These are phyloP conservation scores for Promerops cafer DNA, from an alignment of 2,113 vertebrate species.

Conservation along the genomic window DNA sequence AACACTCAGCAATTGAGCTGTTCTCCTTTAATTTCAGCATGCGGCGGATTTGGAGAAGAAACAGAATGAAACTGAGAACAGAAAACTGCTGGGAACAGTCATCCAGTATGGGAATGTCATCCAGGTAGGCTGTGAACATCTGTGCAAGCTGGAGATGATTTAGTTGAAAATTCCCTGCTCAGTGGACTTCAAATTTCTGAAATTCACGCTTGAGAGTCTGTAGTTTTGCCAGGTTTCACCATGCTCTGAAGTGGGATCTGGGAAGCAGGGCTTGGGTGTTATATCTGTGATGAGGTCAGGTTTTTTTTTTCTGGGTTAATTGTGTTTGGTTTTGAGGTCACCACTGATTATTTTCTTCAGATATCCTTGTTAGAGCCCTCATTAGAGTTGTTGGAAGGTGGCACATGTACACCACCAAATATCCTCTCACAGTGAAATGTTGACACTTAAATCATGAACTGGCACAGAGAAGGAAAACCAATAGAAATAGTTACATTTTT, in stretches of 20 bases:
- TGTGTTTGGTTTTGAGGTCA: neutral
- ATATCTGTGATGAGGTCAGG: accelerated
- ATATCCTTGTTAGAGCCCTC: neutral
- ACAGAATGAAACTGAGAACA: conserved; percentile 97
- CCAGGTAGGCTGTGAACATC: conserved; percentile 46
- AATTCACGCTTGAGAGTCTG: neutral
- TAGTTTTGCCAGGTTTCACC: neutral
- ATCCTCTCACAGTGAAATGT: neutral
- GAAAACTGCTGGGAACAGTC: conserved; percentile 90
- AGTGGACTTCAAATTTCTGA: neutral
- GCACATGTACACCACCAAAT: neutral
- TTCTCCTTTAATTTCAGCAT: conserved; percentile 76
- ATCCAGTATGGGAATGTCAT: neutral
- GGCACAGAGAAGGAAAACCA: neutral
- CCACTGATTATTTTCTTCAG: neutral
- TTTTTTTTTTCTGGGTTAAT: neutral
- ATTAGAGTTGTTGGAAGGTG: neutral
- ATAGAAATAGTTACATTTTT: accelerated
- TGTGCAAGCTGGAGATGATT: neutral
- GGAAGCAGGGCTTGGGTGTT: neutral
- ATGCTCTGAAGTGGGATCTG: neutral
- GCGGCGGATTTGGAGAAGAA: conserved; percentile 98
- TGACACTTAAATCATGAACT: neutral
- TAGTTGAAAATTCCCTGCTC: neutral
- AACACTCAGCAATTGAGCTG: neutral